Conservation (phyloP, 1,140 invertebrate species). For the Hycleus cichorii region DNA sequence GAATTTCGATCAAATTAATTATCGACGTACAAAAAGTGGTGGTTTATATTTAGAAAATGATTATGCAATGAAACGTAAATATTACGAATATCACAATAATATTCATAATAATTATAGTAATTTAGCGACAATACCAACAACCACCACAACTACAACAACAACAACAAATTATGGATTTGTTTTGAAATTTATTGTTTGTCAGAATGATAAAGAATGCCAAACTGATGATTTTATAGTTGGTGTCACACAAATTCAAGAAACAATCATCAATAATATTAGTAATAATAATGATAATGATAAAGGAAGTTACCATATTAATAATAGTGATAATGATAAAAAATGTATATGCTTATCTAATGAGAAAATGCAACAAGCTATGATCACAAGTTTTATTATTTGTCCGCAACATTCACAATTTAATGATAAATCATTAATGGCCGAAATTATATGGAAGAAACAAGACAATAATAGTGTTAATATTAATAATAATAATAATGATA, state of each 20-base stretch:
- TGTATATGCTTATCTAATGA: no score
- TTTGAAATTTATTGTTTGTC: constrained; percentile 45
- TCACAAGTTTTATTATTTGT: no score
- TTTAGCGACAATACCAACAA: constrained; percentile 15
- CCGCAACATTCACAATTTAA: neutral
- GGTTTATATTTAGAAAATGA: constrained; percentile 42
- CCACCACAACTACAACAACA: constrained; percentile 5
- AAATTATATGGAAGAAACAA: constrained; percentile 27
- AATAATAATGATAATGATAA: neutral
- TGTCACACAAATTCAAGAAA: neutral
- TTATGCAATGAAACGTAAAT: constrained; percentile 35
- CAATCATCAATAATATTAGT: neutral
- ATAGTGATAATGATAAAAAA: neutral
- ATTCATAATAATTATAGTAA: neutral
- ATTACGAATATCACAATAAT: constrained; percentile 43
- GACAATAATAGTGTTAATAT: constrained; percentile 12
- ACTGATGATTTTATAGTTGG: constrained; percentile 38
- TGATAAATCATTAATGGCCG: constrained; percentile 5
- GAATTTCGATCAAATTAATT: constrained; percentile 51
- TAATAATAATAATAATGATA: neutral
- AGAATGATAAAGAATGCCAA: constrained; percentile 46
- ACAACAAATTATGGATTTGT: constrained; percentile 32
- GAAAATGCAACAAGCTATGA: no score
- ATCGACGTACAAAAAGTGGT: constrained; percentile 45
- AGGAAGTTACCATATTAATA: neutral